A percentile compares a stretch with the other conserved stretches of the same genome.
Evolutionary conservation across 1,140 invertebrate genomes (phyloP).

Genomic region (Ceratina australensis): DNA sequence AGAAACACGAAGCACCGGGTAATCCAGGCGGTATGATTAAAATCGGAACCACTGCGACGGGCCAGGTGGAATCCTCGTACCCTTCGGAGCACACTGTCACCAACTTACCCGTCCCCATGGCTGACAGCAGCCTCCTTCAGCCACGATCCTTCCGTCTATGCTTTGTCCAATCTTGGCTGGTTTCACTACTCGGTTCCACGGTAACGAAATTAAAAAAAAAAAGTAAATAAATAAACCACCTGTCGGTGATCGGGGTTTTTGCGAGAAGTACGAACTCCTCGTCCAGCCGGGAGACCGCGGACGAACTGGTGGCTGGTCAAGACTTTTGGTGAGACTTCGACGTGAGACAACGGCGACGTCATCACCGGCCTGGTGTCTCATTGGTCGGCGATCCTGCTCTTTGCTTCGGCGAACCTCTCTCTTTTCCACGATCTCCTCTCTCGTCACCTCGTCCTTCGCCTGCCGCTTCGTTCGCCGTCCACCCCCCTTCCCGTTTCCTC

Average conservation of each 20-base stretch:
- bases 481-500: slow-evolving; percentile 16
- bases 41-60: not conserved
- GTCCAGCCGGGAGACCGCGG: slow-evolving; percentile 75
- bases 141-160: slow-evolving; percentile 68
- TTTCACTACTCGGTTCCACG: slow-evolving; percentile 61
- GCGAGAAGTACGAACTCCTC: slow-evolving; percentile 61
- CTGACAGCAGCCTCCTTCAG: slow-evolving; percentile 73
- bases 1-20: not conserved
- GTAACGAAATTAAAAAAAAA: slow-evolving; percentile 41
- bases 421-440: slow-evolving; percentile 61
- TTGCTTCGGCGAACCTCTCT: slow-evolving; percentile 57
- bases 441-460: slow-evolving; percentile 34
- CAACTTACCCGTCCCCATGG: slow-evolving; percentile 78
- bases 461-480: slow-evolving; percentile 10
- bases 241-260: slow-evolving; percentile 28
- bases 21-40: not conserved
- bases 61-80: slow-evolving; percentile 7
- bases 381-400: slow-evolving; percentile 66
- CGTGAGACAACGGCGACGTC: slow-evolving; percentile 70
- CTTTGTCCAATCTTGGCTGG: slow-evolving; percentile 64
- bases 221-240: slow-evolving; percentile 33
- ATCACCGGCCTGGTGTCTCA: slow-evolving; percentile 64
- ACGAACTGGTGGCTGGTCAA: slow-evolving; percentile 73
- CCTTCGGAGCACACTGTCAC: slow-evolving; percentile 20
- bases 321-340: slow-evolving; percentile 71